Evolutionary conservation across 1,140 invertebrate genomes (phyloP).

Genomic region (Halesus radiatus): DNA sequence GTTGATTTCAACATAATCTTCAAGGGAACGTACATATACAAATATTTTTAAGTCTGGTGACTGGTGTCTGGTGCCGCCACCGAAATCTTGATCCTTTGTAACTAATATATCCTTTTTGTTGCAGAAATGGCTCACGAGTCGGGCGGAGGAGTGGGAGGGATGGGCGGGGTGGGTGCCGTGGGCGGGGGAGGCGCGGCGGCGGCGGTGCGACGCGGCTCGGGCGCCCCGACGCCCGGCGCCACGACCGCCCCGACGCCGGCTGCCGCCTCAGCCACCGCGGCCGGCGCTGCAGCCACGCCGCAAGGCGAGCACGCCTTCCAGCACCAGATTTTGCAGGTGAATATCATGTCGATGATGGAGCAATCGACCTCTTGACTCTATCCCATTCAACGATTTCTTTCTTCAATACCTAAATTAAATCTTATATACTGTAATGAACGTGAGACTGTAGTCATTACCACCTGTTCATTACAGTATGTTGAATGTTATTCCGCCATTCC

Average conservation of each 20-base stretch:
- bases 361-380: no score
- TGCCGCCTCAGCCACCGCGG: conserved; percentile 58
- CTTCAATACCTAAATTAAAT: no score
- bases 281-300: conserved; percentile 60
- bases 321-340: conserved; percentile 69
- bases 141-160: conserved; percentile 45
- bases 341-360: conserved; percentile 11
- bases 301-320: conserved; percentile 66
- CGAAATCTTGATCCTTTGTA: no score
- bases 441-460: no score
- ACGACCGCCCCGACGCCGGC: conserved; percentile 64
- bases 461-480: no score
- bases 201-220: conserved; percentile 50
- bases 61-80: no score
- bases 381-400: no score
- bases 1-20: no score
- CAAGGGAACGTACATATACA: no score
- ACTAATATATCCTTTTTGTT: conserved; percentile 48
- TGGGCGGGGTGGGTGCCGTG: background rate
- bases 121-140: conserved; percentile 69
- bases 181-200: conserved; percentile 38
- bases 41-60: no score
- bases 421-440: no score
- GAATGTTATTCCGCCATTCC: no score
- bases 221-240: conserved; percentile 59